These are phyloP conservation scores for Sturnira hondurensis DNA, from an alignment of 2,113 vertebrate genomes.

Conservation along the genomic window DNA sequence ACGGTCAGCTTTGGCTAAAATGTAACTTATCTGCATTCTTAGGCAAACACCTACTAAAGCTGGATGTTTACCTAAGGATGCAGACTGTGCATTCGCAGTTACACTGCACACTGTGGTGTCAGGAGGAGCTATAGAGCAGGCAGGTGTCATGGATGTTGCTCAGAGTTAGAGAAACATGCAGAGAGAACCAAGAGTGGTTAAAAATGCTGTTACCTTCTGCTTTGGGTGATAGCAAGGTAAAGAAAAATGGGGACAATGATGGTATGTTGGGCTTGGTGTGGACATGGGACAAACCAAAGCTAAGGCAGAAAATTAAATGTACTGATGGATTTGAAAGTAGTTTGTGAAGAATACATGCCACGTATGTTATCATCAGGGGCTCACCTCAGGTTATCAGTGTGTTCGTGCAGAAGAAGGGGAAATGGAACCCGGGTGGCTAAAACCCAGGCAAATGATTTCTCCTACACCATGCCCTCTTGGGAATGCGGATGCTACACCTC, in stretches of 20 bases:
- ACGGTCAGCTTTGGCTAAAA: background rate
- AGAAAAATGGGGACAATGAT: background rate
- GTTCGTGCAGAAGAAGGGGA: background rate
- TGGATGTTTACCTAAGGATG: background rate
- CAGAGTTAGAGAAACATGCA: background rate
- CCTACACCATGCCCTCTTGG: background rate
- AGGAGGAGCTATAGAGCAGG: background rate
- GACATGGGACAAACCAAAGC: background rate
- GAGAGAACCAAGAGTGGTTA: background rate
- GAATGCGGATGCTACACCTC: background rate
- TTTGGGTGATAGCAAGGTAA: background rate
- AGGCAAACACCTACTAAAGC: background rate
- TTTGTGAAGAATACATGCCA: background rate
- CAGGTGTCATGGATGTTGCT: background rate
- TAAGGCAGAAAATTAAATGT: too few relatives aligned
- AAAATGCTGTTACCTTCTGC: background rate
- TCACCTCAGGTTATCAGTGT: background rate
- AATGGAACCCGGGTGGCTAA: background rate
- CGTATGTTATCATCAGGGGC: background rate
- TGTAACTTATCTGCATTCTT: background rate
- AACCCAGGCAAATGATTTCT: background rate
- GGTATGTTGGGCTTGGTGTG: rapidly evolving
- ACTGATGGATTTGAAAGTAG: background rate
- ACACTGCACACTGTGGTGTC: background rate
- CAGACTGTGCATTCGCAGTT: background rate